These are phyloP conservation scores for Eurosta solidaginis DNA, from an alignment of 1,140 invertebrate species.

Conservation along the genomic window DNA sequence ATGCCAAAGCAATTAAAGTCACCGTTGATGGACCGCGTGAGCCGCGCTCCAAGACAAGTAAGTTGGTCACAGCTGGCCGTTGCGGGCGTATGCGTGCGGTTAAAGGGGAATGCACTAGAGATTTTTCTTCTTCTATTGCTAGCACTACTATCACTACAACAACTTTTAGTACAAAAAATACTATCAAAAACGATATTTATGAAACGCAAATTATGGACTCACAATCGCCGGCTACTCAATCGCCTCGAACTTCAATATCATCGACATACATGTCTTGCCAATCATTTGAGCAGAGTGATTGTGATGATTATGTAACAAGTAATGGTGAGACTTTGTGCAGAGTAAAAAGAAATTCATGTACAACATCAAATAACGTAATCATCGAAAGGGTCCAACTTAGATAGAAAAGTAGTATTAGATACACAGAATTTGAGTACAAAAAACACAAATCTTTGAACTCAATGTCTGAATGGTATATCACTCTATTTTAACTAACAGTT, in stretches of 20 bases:
- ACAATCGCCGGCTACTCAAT: not conserved
- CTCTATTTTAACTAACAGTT: too few species aligned
- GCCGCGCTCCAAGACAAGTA: conserved; percentile 94
- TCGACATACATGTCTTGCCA: not conserved
- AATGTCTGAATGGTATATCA: too few species aligned
- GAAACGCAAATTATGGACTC: not conserved
- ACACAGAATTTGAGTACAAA: too few species aligned
- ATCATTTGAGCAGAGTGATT: conserved; percentile 7
- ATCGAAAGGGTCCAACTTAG: too few species aligned
- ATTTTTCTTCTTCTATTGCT: not conserved
- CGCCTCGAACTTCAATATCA: not conserved
- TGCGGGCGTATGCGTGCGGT: not conserved
- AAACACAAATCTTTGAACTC: too few species aligned
- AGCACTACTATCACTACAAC: not conserved
- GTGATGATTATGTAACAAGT: not conserved
- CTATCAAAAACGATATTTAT: not conserved
- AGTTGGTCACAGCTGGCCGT: conserved; percentile 63
- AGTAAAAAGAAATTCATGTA: not conserved
- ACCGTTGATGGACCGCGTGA: conserved; percentile 98
- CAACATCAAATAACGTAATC: not conserved
- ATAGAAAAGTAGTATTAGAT: too few species aligned
- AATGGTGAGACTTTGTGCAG: conserved; percentile 1
- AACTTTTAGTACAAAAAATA: not conserved
- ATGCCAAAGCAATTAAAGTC: conserved; percentile 97
- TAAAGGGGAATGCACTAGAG: not conserved